Evolutionary conservation across 2,888 invertebrate species (phyloP), one percentile per base, ranked within the genome.

Genomic region (Lycaena phlaeas): DNA sequence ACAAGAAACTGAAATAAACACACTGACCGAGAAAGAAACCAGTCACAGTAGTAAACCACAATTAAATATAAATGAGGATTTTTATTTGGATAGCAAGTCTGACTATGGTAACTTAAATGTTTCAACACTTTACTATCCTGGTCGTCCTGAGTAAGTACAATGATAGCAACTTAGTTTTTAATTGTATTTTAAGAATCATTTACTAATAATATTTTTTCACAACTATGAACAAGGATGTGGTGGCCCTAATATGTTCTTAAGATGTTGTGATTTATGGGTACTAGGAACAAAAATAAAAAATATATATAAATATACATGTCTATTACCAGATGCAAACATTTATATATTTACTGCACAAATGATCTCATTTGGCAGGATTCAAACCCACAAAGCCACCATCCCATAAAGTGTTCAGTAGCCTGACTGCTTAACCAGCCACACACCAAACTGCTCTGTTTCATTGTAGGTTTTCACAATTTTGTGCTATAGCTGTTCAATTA

Each of bases 91-190:
- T 54, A 86, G 79, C 50, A 75, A 69, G 31, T 64, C 82, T 36
- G 88, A 88, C 29, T 72, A 64, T 37, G 87, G 86, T 37, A 89
- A 89, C 61, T 69, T 87, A 30, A 73, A 71, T 1, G 86, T 91
- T 2, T 70, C 84, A 25, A 91, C 89, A 1, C 78, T 93, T 9
- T 87, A 89, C 46, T 86, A 87, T 40, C 89, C 90, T 1, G 86
- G 87, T 1, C 85, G 88, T 39, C 90, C 92, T 1, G 81, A 77
- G 69, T 92, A 82, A 64, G 70, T 56, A 17, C n/a, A n/a, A n/a
- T 9, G 39, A 9, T 27, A 18, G 10, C n/a, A 22, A 15, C n/a
- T 12, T 27, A 46, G 42, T 27, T 12, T 14, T 12, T 31, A 14
- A 4, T 3, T 29, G 9, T 15, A 11, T 27, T 9, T 10, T 27